These are phyloP conservation scores for Andrena hattorfiana DNA, from an alignment of 2,888 invertebrate genomes.

Conservation along the genomic window DNA sequence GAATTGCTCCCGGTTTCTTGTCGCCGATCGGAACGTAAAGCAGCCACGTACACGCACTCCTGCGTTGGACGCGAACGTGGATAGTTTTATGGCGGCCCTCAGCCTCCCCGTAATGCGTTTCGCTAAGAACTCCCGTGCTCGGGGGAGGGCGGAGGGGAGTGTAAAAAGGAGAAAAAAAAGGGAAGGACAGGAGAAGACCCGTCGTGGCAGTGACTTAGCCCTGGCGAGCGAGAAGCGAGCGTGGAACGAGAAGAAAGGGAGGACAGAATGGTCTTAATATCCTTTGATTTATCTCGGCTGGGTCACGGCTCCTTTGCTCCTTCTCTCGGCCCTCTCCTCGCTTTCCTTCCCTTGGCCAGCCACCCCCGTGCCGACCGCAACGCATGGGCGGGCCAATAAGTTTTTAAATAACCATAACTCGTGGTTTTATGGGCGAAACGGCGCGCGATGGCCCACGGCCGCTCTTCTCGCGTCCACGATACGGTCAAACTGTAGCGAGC, in stretches of 20 bases:
- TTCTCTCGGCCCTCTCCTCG: slow-evolving; percentile 55
- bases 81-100: slow-evolving; percentile 80
- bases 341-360: slow-evolving; percentile 35
- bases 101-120: slow-evolving; percentile 79
- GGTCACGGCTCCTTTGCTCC: slow-evolving; percentile 81
- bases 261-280: slow-evolving; percentile 81
- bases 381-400: slow-evolving; percentile 84
- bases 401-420: slow-evolving; percentile 84
- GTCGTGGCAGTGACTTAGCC: slow-evolving; percentile 46
- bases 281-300: slow-evolving; percentile 83
- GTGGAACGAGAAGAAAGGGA: slow-evolving; percentile 49
- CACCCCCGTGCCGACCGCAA: slow-evolving; percentile 73
- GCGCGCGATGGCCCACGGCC: slow-evolving; percentile 72
- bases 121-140: slow-evolving; percentile 66
- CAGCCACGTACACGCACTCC: slow-evolving; percentile 69
- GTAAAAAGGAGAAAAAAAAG: slow-evolving; percentile 17
- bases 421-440: slow-evolving; percentile 82
- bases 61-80: slow-evolving; percentile 63
- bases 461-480: slow-evolving; percentile 51
- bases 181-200: background rate
- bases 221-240: slow-evolving; percentile 29
- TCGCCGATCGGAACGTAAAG: slow-evolving; percentile 75
- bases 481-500: slow-evolving; percentile 78
- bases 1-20: slow-evolving; percentile 71
- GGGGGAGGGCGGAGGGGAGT: slow-evolving; percentile 17